Base-by-base conservation (phyloP, 2,888 invertebrate species). In the Idaea aversata region DNA sequence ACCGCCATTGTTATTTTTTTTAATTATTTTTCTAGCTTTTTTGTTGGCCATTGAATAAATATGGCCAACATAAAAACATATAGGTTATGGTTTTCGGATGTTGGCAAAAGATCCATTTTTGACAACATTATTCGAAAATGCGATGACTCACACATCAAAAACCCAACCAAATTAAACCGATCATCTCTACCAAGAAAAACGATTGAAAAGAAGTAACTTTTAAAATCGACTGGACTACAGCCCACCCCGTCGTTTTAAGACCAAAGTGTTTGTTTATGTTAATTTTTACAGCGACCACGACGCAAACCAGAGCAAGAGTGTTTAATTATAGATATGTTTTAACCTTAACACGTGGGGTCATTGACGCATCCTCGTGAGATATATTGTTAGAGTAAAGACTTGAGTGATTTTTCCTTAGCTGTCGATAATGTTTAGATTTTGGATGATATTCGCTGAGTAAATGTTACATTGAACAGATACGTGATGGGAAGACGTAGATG, bases 221-320 rank as follows among this genome's bases (percentile, higher is more conserved):
- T 47, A 47, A 47, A 47, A 47, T 10, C 47, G 47, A 47, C 47
- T 2, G 47, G 47, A 0, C 47, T 47, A 7, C 13, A 47, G 59
- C 59, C 91, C 91, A 91, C 91, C 91, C 91, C 84, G 78, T 87
- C 86, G 89, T 88, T 47, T 47, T 47, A 88, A 84, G 88, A 90
- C 85, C 80, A 71, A n/a, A 75, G 80, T 88, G 83, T 88, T 90
- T 91, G 91, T 91, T 91, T 91, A 91, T 87, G 72, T 90, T 84
- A 90, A 87, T 91, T 91, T 91, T 91, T 91, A 91, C 90, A 89
- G 88, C 91, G 80, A 88, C 90, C 91, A 80, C 91, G 91, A 91
- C 91, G 91, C 79, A 87, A 91, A 90, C 91, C 91, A 92, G 91
- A 91, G 82, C 90, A 85, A 87, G 88, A 85, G 86, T 75, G 76